phyloP scores from a whole-genome alignment of 35 echinoderm and acorn worm species.

The Heliocidaris erythrogramma region DNA sequence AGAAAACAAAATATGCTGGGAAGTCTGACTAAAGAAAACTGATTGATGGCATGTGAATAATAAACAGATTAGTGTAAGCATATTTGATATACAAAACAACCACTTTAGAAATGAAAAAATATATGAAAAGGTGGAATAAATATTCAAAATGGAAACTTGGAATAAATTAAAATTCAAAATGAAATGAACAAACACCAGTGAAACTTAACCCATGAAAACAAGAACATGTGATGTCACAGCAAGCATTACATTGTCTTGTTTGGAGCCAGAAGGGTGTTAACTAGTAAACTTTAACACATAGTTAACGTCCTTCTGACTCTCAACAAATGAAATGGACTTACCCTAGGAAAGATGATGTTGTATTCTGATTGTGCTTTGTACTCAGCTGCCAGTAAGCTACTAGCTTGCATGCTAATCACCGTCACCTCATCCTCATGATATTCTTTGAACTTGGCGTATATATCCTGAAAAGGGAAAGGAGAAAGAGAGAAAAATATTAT shows the following conservation, averaged over 20 bases:
- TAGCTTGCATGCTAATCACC: slow-evolving; percentile 42
- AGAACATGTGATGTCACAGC: neutral
- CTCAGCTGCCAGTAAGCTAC: slow-evolving; percentile 28
- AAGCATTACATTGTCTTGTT: no score
- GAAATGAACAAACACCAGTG: neutral
- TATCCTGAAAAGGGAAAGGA: slow-evolving; percentile 23
- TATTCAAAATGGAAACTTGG: neutral
- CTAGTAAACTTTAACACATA: no score
- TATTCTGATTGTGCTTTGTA: slow-evolving; percentile 45
- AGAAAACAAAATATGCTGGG: no score
- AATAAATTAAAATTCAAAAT: neutral
- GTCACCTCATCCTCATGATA: slow-evolving; percentile 49
- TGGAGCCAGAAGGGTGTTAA: no score
- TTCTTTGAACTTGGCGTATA: slow-evolving; percentile 38
- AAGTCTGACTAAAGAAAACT: neutral
- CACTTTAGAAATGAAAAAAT: neutral
- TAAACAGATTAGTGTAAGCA: neutral
- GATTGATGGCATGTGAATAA: neutral
- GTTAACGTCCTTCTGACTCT: no score
- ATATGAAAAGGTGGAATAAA: neutral
- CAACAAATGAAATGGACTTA: neutral
- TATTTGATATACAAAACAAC: neutral
- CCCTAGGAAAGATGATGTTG: slow-evolving; percentile 37
- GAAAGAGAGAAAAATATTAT: slow-evolving; percentile 1
- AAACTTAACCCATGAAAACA: neutral